Conservation (phyloP, 2,113 vertebrate genomes). For the Echinops telfairi region DNA sequence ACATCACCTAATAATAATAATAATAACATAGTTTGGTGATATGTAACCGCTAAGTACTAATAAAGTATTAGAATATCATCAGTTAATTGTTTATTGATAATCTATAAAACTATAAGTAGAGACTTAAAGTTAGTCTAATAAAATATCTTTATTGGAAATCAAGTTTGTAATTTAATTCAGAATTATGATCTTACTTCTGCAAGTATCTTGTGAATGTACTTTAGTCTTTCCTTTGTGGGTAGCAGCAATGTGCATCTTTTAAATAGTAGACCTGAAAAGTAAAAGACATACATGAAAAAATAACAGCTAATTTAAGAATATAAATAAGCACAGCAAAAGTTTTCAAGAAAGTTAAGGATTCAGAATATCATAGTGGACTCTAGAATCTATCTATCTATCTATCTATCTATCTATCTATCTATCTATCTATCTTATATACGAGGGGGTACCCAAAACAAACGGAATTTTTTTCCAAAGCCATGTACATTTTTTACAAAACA, state of each 20-base stretch:
- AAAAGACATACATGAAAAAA: slow-evolving; percentile 54
- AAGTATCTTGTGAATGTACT: slow-evolving; percentile 89
- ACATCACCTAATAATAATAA: too few species aligned
- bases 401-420: too few species aligned
- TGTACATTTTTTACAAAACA: too few species aligned
- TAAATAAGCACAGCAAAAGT: background rate
- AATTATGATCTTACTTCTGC: slow-evolving; percentile 88
- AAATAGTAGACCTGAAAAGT: slow-evolving; percentile 91
- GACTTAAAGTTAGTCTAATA: background rate
- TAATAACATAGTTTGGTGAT: too few species aligned
- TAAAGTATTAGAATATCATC: slow-evolving; percentile 52
- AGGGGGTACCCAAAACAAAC: too few species aligned
- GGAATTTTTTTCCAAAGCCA: too few species aligned
- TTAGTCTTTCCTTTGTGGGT: slow-evolving; percentile 94
- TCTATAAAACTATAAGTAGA: slow-evolving; percentile 4
- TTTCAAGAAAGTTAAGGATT: background rate
- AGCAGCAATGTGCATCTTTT: slow-evolving; percentile 94
- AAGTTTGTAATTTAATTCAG: slow-evolving; percentile 62
- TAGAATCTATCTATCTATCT: background rate
- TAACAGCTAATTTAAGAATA: background rate
- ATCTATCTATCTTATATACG: too few species aligned
- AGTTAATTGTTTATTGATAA: slow-evolving; percentile 46
- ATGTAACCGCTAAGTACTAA: slow-evolving; percentile 39
- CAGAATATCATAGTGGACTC: background rate
- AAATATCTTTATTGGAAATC: slow-evolving; percentile 55